Evolutionary conservation across 2,113 vertebrate genomes (phyloP).

Genomic region (Clinocottus analis): DNA sequence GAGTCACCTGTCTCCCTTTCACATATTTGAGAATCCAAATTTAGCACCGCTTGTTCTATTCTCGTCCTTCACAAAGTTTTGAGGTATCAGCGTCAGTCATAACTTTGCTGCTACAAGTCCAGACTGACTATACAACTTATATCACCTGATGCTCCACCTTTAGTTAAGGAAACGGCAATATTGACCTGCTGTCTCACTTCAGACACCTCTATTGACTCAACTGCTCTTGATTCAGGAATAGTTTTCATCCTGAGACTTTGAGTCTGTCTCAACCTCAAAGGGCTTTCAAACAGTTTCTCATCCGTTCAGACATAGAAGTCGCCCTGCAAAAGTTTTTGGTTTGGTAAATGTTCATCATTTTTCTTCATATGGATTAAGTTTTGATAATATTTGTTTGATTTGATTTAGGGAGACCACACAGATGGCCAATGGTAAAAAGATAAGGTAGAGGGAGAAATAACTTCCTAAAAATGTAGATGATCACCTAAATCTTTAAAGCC

Average conservation of each 20-base stretch:
- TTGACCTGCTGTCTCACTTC: conserved; percentile 14
- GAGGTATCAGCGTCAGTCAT: neutral
- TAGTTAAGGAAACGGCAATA: conserved; percentile 12
- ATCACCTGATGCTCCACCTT: neutral
- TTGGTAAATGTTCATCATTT: neutral
- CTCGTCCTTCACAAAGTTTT: neutral
- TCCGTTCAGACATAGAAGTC: neutral
- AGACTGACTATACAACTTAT: neutral
- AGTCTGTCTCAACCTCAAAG: neutral
- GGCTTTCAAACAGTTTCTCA: neutral
- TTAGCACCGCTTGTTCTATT: neutral
- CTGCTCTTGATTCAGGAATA: conserved; percentile 15
- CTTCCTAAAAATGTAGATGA: neutral
- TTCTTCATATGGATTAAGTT: neutral
- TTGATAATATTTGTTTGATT: neutral
- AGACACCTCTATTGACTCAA: conserved; percentile 32
- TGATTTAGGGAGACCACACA: neutral
- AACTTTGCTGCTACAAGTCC: neutral
- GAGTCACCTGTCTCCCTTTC: conserved; percentile 2
- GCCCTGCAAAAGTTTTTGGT: neutral
- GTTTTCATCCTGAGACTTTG: conserved; percentile 6
- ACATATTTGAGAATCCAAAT: neutral
- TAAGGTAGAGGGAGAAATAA: neutral
- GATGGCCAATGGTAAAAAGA: neutral
- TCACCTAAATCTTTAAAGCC: neutral